Conservation (phyloP, 2,888 invertebrate species). For the Thymelicus sylvestris region DNA sequence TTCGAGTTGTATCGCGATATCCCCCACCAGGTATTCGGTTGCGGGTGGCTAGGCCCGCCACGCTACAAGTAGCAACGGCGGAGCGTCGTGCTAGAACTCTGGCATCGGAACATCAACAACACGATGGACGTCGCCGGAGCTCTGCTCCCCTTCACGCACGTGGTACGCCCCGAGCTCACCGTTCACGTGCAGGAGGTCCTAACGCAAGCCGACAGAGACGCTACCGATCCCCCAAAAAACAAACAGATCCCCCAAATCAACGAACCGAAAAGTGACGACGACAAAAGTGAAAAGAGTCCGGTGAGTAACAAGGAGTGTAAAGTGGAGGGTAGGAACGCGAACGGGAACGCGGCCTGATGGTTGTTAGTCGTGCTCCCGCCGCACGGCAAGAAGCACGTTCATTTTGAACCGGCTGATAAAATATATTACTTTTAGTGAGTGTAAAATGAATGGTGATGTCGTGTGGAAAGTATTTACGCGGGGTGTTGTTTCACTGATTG, state of each 20-base stretch:
- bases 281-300: constrained; percentile 44
- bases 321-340: constrained; percentile 49
- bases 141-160: constrained; percentile 75
- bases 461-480: not conserved
- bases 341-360: constrained; percentile 68
- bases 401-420: constrained; percentile 74
- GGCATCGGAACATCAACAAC: constrained; percentile 83
- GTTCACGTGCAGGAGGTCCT: constrained; percentile 77
- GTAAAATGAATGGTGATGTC: not conserved
- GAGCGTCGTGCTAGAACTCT: constrained; percentile 83
- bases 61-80: constrained; percentile 87
- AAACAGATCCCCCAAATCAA: constrained; percentile 69
- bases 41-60: constrained; percentile 87
- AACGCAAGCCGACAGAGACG: constrained; percentile 65
- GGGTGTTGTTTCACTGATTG: not conserved
- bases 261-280: constrained; percentile 58
- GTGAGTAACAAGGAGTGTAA: constrained; percentile 46
- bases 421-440: constrained; percentile 69
- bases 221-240: constrained; percentile 50
- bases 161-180: constrained; percentile 75
- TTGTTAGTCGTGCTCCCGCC: constrained; percentile 72
- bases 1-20: not conserved
- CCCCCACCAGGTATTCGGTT: constrained; percentile 85
- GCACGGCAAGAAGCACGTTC: constrained; percentile 77
- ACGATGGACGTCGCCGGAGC: constrained; percentile 83